phyloP scores from a whole-genome alignment of 2,113 vertebrate genomes.

The Panthera tigris region DNA sequence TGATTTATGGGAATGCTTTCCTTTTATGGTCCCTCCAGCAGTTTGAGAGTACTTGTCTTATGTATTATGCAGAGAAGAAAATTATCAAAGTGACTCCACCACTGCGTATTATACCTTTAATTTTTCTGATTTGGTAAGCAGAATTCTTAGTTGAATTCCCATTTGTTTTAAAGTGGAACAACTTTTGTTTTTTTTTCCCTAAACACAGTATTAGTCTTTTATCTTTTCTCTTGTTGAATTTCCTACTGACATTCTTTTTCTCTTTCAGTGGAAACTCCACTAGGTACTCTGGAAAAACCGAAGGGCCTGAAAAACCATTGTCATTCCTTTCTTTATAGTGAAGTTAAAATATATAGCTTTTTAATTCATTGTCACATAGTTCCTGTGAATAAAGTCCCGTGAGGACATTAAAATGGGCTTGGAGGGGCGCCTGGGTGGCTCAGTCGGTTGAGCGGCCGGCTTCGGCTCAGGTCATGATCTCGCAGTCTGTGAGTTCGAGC shows the following conservation, averaged over 20 bases:
- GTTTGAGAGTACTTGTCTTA: background rate
- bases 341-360: background rate
- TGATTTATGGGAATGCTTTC: background rate
- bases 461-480: no score
- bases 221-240: background rate
- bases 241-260: background rate
- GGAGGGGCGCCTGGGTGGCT: background rate
- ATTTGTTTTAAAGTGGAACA: background rate
- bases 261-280: background rate
- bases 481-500: no score
- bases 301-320: background rate
- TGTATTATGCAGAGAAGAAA: background rate
- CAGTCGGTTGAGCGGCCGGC: no score
- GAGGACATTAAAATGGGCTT: background rate
- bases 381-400: background rate
- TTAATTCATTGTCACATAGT: background rate
- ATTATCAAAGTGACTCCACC: background rate
- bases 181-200: background rate
- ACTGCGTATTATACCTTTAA: background rate
- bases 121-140: slow-evolving; percentile 32
- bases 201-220: background rate
- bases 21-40: background rate
- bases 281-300: background rate
- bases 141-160: slow-evolving; percentile 15
- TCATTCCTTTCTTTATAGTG: background rate